Evolutionary conservation across 1,140 invertebrate genomes (phyloP).

Genomic region (Drosophila nannoptera): DNA sequence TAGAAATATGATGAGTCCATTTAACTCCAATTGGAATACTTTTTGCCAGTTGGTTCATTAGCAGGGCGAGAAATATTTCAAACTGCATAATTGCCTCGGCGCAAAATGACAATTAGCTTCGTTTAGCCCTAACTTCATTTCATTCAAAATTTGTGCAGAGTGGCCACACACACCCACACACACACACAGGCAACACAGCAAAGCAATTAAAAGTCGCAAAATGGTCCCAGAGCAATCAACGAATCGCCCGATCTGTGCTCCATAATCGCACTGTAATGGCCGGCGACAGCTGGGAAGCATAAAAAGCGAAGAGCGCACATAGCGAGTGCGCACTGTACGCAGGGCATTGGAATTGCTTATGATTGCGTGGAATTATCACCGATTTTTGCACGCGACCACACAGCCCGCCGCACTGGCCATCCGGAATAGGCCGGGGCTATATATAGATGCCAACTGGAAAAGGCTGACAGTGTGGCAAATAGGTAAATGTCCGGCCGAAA

Average conservation of each 20-base stretch:
- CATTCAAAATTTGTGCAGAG: slow-evolving; percentile 12
- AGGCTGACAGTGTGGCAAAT: slow-evolving; percentile 1
- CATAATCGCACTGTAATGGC: slow-evolving; percentile 62
- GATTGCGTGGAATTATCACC: slow-evolving; percentile 53
- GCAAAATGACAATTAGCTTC: slow-evolving; percentile 47
- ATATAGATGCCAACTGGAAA: slow-evolving; percentile 21
- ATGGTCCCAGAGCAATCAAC: slow-evolving; percentile 37
- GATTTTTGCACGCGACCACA: slow-evolving; percentile 39
- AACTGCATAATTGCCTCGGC: slow-evolving; percentile 40
- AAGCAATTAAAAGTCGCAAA: slow-evolving; percentile 46
- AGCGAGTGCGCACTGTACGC: slow-evolving; percentile 15
- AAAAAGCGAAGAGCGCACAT: slow-evolving; percentile 8
- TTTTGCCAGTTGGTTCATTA: slow-evolving; percentile 68
- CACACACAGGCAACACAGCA: slow-evolving; percentile 1
- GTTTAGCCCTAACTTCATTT: slow-evolving; percentile 27
- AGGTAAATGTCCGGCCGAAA: slow-evolving; percentile 50
- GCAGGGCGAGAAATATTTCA: slow-evolving; percentile 21
- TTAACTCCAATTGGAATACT: slow-evolving; percentile 72
- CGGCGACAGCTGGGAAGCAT: slow-evolving; percentile 16
- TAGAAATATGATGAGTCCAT: slow-evolving; percentile 68
- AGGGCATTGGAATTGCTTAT: slow-evolving; percentile 19
- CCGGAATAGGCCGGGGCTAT: slow-evolving; percentile 26
- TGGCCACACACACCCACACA: not conserved
- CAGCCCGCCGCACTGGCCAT: slow-evolving; percentile 18
- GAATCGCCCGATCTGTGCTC: slow-evolving; percentile 54